Percentiles rank a stretch among this genome's conserved stretches.
phyloP scores from a whole-genome alignment of 2,888 invertebrate species.

The Tholera decimalis region DNA sequence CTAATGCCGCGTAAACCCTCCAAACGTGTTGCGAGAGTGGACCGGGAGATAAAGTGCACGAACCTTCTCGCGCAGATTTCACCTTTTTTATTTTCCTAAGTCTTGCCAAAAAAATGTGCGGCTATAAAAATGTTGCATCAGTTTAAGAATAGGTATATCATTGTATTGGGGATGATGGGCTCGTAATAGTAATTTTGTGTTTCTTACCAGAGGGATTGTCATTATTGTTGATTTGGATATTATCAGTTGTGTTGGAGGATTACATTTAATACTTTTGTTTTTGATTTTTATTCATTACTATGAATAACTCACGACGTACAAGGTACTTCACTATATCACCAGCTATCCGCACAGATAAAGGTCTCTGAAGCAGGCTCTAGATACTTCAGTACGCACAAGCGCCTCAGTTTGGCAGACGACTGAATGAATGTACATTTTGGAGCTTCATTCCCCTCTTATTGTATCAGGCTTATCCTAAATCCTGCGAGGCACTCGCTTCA shows the following conservation, averaged over 20 bases:
- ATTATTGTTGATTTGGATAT: no score
- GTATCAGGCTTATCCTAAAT: slow-evolving; percentile 77
- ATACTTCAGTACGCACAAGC: slow-evolving; percentile 5
- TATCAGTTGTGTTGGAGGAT: no score
- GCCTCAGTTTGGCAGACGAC: slow-evolving; percentile 23
- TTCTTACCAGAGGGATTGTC: neutral
- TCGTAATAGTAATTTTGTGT: neutral
- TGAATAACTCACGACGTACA: neutral
- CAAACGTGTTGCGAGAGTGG: slow-evolving; percentile 90
- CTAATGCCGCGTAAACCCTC: slow-evolving; percentile 91
- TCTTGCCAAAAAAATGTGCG: slow-evolving; percentile 31
- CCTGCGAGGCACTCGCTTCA: slow-evolving; percentile 71
- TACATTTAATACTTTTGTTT: neutral
- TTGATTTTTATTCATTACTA: neutral
- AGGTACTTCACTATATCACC: neutral
- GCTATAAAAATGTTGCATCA: slow-evolving; percentile 45
- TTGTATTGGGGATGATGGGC: slow-evolving; percentile 12
- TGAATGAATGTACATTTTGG: slow-evolving; percentile 65
- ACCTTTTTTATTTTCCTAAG: slow-evolving; percentile 66
- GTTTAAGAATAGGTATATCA: slow-evolving; percentile 22
- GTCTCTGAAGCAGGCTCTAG: slow-evolving; percentile 15
- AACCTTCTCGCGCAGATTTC: slow-evolving; percentile 73
- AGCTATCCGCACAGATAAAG: slow-evolving; percentile 8
- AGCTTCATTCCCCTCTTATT: slow-evolving; percentile 72
- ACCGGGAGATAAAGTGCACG: slow-evolving; percentile 88